Percentiles rank a stretch among this genome's conserved stretches.
These are phyloP conservation scores for Andrena bicolor DNA, from an alignment of 2,888 invertebrate genomes.

Conservation along the genomic window DNA sequence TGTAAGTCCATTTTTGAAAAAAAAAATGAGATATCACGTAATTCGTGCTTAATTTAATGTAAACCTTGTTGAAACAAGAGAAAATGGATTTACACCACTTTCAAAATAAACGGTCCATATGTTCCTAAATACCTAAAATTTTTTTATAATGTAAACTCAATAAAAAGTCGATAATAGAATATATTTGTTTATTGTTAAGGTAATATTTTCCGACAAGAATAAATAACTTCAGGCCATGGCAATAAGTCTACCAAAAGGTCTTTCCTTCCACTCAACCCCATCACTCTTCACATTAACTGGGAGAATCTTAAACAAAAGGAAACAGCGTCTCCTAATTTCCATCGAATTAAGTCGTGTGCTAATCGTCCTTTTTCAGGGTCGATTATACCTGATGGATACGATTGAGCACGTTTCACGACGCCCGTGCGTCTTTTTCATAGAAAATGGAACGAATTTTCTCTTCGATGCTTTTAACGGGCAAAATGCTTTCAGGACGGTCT, in stretches of 20 bases:
- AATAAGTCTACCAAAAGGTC: constrained; percentile 2
- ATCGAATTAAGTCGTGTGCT: constrained; percentile 56
- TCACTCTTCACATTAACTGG: constrained; percentile 19
- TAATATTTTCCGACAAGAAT: not conserved
- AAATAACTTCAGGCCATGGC: not conserved
- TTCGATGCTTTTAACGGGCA: constrained; percentile 71
- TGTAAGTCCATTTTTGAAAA: too few species aligned
- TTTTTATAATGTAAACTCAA: too few species aligned
- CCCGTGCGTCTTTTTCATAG: constrained; percentile 60
- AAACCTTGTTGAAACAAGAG: too few species aligned
- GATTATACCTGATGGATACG: constrained; percentile 68
- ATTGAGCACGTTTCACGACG: constrained; percentile 64
- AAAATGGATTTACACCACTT: too few species aligned
- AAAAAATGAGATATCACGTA: too few species aligned
- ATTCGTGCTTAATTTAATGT: too few species aligned
- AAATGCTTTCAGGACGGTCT: constrained; percentile 68
- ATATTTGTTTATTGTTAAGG: not conserved
- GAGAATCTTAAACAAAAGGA: constrained; percentile 47
- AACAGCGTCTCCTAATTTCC: constrained; percentile 61
- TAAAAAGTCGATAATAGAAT: not conserved
- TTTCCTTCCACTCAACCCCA: not conserved
- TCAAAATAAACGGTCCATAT: too few species aligned
- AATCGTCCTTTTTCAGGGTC: constrained; percentile 57
- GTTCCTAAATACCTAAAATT: too few species aligned
- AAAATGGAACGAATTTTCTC: constrained; percentile 71